Conservation (phyloP, 2,113 vertebrate species). For the Gymnorhina tibicen region DNA sequence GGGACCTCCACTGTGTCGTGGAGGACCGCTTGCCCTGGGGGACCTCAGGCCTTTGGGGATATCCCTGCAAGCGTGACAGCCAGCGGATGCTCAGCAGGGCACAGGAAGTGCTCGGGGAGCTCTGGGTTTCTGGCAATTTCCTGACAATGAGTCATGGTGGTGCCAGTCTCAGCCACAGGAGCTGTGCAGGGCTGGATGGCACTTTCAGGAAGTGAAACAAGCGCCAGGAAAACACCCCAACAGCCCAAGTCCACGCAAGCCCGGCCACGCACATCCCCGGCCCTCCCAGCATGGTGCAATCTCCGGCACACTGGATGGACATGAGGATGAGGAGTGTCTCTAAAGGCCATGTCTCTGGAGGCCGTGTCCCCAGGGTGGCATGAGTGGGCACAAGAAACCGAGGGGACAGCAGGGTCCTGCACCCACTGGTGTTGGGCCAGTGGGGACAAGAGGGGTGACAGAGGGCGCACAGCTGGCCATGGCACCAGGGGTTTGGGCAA, state of each 20-base stretch:
- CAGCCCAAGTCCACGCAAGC: not conserved
- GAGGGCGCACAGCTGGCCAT: not conserved
- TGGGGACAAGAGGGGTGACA: not conserved
- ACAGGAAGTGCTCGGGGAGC: not conserved
- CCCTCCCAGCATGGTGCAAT: not conserved
- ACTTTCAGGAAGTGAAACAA: not conserved
- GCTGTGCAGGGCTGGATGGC: rapidly evolving
- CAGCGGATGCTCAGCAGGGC: rapidly evolving
- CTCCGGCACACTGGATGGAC: rapidly evolving
- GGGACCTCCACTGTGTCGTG: not conserved
- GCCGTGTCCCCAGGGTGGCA: rapidly evolving
- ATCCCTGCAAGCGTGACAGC: rapidly evolving
- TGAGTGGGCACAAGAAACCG: rapidly evolving
- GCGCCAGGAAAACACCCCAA: not conserved
- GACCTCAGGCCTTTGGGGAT: not conserved
- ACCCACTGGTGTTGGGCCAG: rapidly evolving
- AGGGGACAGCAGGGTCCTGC: rapidly evolving
- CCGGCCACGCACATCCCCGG: not conserved
- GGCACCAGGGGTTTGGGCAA: too few relatives aligned
- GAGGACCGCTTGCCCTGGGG: not conserved
- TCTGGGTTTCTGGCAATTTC: not conserved
- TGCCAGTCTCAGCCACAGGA: rapidly evolving
- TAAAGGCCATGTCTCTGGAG: not conserved
- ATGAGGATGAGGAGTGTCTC: not conserved
- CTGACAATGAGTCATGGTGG: not conserved